Percentiles rank a stretch among this genome's conserved stretches.
phyloP scores from a whole-genome alignment of 1,140 invertebrate species.

The Brachionus sp. region DNA sequence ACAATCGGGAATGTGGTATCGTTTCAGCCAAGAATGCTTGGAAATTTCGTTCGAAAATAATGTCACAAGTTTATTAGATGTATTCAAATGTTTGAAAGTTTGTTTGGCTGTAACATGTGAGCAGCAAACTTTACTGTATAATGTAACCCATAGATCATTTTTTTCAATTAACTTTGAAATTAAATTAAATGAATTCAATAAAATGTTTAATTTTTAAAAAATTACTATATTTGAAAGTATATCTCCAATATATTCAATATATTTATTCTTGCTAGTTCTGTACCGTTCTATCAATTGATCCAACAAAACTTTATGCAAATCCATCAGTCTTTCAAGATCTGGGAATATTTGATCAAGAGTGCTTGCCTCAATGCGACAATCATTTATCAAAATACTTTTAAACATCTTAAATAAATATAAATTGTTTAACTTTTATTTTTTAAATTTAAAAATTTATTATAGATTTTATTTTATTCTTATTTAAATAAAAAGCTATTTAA shows the following conservation, averaged over 20 bases:
- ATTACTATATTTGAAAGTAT: constrained; percentile 31
- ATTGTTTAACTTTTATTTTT: no score
- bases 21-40: constrained; percentile 19
- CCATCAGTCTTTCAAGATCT: constrained; percentile 13
- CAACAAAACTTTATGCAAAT: not conserved
- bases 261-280: constrained; percentile 21
- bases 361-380: constrained; percentile 14
- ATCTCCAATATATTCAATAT: constrained; percentile 28
- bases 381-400: constrained; percentile 2
- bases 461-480: no score
- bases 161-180: constrained; percentile 15
- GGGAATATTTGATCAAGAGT: constrained; percentile 37
- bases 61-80: constrained; percentile 14
- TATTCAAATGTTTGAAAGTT: not conserved
- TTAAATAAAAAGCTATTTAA: no score
- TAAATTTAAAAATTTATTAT: no score
- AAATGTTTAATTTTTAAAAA: not conserved
- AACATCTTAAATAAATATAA: constrained; percentile 34
- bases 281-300: constrained; percentile 28
- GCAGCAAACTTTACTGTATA: constrained; percentile 41
- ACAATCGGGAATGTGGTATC: constrained; percentile 41
- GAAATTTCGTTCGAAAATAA: constrained; percentile 38
- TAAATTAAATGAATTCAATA: not conserved
- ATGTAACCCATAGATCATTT: not conserved
- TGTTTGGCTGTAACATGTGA: constrained; percentile 20